Percentiles rank a stretch among this genome's conserved stretches.
Conservation (phyloP, 2,797 vertebrate genomes). For the Lepidocolaptes lacrymiger region DNA sequence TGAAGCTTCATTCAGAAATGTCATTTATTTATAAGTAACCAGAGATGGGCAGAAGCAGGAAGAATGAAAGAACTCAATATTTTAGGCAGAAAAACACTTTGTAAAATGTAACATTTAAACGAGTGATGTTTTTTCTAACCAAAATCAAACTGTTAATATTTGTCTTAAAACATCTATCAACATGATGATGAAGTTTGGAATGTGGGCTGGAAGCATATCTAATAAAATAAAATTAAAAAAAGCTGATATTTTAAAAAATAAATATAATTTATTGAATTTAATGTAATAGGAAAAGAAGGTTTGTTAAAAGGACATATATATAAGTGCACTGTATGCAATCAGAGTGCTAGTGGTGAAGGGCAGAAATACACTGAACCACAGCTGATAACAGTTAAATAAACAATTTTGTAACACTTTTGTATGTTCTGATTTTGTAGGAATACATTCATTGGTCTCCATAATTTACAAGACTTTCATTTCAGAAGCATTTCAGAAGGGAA, state of each 20-base stretch:
- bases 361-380: neutral
- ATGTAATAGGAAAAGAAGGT: neutral
- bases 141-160: neutral
- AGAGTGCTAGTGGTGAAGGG: neutral
- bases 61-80: neutral
- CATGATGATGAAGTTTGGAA: neutral
- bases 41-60: neutral
- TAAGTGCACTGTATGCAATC: neutral
- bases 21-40: neutral
- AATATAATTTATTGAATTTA: neutral
- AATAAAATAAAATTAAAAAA: neutral
- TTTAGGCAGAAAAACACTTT: slow-evolving; percentile 3
- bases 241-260: neutral
- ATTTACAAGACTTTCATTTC: neutral
- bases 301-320: neutral
- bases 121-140: neutral
- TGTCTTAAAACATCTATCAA: neutral
- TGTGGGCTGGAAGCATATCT: neutral
- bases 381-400: neutral
- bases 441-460: neutral
- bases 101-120: slow-evolving; percentile 2
- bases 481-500: neutral
- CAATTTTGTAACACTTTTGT: neutral
- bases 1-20: neutral
- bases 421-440: neutral